Evolutionary conservation across 2,888 invertebrate species (phyloP), one percentile per base, ranked within the genome.

Genomic region (Temnothorax unifasciatus): DNA sequence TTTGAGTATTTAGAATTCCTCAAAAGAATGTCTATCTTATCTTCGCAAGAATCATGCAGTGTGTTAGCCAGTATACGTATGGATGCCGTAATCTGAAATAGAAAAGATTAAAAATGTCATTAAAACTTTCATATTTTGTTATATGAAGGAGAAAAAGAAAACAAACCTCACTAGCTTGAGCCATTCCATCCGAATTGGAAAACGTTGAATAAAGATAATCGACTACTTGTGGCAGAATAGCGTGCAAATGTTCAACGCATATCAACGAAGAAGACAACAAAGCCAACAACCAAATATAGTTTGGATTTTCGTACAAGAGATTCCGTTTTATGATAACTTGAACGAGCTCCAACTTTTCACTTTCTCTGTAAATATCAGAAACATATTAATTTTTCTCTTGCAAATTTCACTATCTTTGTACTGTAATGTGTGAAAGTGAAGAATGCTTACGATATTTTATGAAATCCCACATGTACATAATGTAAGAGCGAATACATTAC

Each of bases 31-130:
- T 86, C 85, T 0, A 92, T 92, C 38, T 91, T 86, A 50, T 85
- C 81, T 57, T 93, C 93, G 0, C 92, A 88, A 34, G 88, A 61
- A 83, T 93, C 93, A n/a, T 85, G 84, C 3, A 92, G 64, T 63
- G 86, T 85, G 84, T 95, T 95, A 63, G 92, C 93, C 50, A 95
- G 61, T 84, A 94, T 89, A 87, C 94, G 92, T 54, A 94, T 86
- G 15, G 89, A 90, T 25, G 93, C 93, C 44, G 93, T 92, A 59
- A 93, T 83, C 93, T 94, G 71, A 73, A 84, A 86, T 29, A 77
- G 15, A 86, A 76, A 57, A 29, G 21, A 1, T 3, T 77, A 68
- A 52, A 47, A 57, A 57, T 41, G 52, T 68, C 5, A 69, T 54
- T 64, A 29, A 68, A 41, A 41, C 41, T 83, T 68, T 34, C 38